Base-by-base conservation (phyloP, 2,888 invertebrate genomes). In the Pandemis cinnamomeana region DNA sequence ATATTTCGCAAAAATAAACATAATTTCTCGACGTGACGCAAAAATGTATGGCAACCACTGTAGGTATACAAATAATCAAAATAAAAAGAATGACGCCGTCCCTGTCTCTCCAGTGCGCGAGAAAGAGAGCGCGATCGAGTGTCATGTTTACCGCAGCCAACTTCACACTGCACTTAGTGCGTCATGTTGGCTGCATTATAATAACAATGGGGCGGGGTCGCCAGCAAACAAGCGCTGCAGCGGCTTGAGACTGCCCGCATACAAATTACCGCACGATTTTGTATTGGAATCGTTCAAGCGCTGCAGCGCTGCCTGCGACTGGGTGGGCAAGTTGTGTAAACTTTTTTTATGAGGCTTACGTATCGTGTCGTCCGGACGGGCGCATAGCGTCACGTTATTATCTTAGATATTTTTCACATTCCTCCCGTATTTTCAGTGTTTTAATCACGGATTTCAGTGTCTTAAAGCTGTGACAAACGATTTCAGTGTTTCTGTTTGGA, bases 101-200 rank as follows among this genome's bases (percentile, higher is more conserved):
- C 78, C 83, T 80, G 69, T 83, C 80, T 80, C 78, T 69, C 53
- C 67, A 71, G 71, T 75, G 76, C 48, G 80, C 71, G 76, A 79
- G 80, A 87, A 80, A 77, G 88, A 85, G 82, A 83, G 48, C 75
- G 72, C 75, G 48, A 77, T 72, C 71, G 76, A 77, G 71, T 81
- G 81, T 76, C 71, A 81, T 78, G 76, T 75, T 66, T 80, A 75
- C 82, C 78, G 83, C 76, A 11, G 77, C 86, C 81, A 89, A 84
- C 89, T 92, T 93, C 92, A 88, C 85, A 81, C 79, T 86, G 84
- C 82, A 85, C 83, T 87, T 74, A 77, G 85, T 88, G 87, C 90
- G 91, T 92, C 87, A 92, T 91, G 92, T 93, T 93, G 93, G 92
- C 91, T 89, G 89, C 91, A 92, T 89, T 92, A 90, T 89, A 91